Evolutionary conservation across 2,113 vertebrate species (phyloP), one percentile per base, ranked within the genome.

Genomic region (Chinchilla lanigera): DNA sequence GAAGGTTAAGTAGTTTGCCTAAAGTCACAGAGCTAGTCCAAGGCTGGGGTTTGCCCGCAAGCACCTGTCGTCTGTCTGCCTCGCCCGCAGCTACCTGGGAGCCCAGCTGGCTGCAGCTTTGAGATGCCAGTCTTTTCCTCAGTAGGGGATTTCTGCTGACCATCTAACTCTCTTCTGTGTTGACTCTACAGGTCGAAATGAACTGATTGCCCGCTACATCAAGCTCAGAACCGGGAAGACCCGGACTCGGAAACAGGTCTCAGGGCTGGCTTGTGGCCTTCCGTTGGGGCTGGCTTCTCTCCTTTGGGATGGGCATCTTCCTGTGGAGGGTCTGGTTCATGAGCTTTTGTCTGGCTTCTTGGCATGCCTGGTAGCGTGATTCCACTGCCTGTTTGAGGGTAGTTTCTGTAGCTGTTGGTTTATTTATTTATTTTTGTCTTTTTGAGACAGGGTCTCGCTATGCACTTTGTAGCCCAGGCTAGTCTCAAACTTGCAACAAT

Each of bases 151-250:
- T 97, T 86, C 63, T 50, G 30, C 60, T 88, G 35, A 33, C 60
- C 4, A 35, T 71, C 92, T 96, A 81, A 94, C 80, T 80, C 30
- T 93, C 0, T 94, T 80, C 69, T 10, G 2, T 65, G 81, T 89
- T 95, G 52, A 35, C 22, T 82, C 71, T 47, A 61, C 98, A 99
- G 99, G 99, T 98, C 99, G 99, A 69, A 99, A 99, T 96, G 99
- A 99, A 98, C 98, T 99, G 98, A 99, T 99, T 75, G 99, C 99
- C 89, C 99, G 99, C 83, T 99, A 99, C 95, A 99, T 99, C 98
- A 99, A 99, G 97, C 98, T 99, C 87, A 99, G 99, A 95, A 99
- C 99, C 0, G 99, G 99, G 90, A 99, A 99, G 98, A 99, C 99
- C 3, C 99, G 99, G 89, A 99, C 99, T 85, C 99, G 99, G 93